Evolutionary conservation across 2,797 vertebrate genomes (phyloP), one percentile per base, ranked within the genome.

Genomic region (Huso huso): DNA sequence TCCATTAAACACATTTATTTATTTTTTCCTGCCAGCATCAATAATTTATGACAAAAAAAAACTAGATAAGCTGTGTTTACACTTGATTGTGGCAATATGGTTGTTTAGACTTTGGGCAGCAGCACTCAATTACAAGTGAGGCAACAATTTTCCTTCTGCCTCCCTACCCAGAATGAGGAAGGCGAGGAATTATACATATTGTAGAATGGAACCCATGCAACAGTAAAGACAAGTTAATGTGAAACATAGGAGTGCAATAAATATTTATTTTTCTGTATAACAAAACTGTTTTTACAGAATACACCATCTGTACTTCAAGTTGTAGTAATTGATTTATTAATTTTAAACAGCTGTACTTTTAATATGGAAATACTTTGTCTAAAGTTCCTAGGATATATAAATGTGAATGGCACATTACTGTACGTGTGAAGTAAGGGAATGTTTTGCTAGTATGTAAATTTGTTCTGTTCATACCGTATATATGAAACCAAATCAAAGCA

Each of bases 21-120:
- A 84, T 84, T 87, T 83, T 77, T 78, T 58, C 86, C 80, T 73
- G 89, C 87, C 84, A 91, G 90, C 91, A 89, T 91, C 84, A 90
- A 91, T 87, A 88, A 89, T 74, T 86, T 88, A 86, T 77, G 83
- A 86, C 82, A 84, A 79, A 86, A 74, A 80, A 81, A 74, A 18
- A 73, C 68, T 75, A 76, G 81, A 78, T 79, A 79, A 76, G 75
- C 58, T 82, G 84, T 86, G 84, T 84, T 88, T 80, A 85, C 68
- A 89, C 83, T 82, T 82, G 82, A 86, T 83, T 80, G 88, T 82
- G 85, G 86, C 86, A 82, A 75, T 7, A 68, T 72, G 68, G 80
- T 70, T 72, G 73, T 80, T 73, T 64, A 66, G 82, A 79, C 73
- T 77, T 72, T 70, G 70, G 80, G 82, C 84, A 88, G 86, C 86